These are phyloP conservation scores for Epinephelus cyanopodus DNA, from an alignment of 2,113 vertebrate genomes.

Conservation along the genomic window DNA sequence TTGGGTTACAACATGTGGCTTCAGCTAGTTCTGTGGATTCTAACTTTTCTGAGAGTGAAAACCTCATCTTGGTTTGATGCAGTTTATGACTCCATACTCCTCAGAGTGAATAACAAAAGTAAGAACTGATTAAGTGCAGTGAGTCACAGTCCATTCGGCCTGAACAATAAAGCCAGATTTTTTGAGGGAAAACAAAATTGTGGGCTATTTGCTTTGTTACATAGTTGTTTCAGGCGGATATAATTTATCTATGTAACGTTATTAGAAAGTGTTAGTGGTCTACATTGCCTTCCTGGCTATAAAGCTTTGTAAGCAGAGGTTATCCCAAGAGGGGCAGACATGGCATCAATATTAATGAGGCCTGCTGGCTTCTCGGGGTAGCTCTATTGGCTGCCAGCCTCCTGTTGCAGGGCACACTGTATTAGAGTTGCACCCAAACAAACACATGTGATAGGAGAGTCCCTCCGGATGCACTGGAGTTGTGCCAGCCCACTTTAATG, in stretches of 20 bases:
- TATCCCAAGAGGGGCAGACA: constrained; percentile 51
- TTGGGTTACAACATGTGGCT: not conserved
- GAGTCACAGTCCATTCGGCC: constrained; percentile 46
- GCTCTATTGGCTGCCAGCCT: constrained; percentile 62
- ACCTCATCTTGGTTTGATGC: not conserved
- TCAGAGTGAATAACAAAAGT: constrained; percentile 41
- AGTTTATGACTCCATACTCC: not conserved
- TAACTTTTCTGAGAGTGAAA: constrained; percentile 6
- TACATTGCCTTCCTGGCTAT: constrained; percentile 45
- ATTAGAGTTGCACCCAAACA: constrained; percentile 82
- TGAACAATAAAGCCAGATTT: constrained; percentile 34
- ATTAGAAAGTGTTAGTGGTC: constrained; percentile 41
- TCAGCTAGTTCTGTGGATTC: constrained; percentile 5
- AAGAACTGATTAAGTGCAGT: constrained; percentile 37
- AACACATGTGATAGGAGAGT: constrained; percentile 73
- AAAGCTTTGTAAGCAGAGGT: constrained; percentile 42
- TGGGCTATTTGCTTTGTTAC: constrained; percentile 6
- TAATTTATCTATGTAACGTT: constrained; percentile 18
- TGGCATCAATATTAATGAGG: constrained; percentile 70
- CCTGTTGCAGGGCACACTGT: constrained; percentile 50
- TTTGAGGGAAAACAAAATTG: not conserved
- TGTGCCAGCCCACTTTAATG: constrained; percentile 68
- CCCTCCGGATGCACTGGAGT: constrained; percentile 62
- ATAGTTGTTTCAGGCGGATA: constrained; percentile 19
- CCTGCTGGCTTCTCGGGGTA: constrained; percentile 34